These are phyloP conservation scores for Nasonia oneida DNA, from an alignment of 2,888 invertebrate genomes.

Conservation along the genomic window DNA sequence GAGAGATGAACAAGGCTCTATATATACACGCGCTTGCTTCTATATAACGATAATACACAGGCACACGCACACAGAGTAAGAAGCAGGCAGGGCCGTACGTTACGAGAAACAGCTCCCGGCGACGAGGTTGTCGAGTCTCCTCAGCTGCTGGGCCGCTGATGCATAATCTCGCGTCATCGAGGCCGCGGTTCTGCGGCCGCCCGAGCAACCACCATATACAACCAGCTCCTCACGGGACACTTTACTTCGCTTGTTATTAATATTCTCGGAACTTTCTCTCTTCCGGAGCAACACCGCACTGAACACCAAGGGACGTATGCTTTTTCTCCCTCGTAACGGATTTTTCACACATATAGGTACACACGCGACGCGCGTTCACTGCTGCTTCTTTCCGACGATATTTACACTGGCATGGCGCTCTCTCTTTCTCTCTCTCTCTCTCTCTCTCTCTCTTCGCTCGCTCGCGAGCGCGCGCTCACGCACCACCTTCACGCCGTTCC, in stretches of 20 bases:
- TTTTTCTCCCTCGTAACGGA: conserved; percentile 5
- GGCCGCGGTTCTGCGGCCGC: conserved; percentile 13
- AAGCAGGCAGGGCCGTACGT: conserved; percentile 38
- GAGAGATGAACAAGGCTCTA: conserved; percentile 23
- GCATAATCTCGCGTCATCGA: conserved; percentile 47
- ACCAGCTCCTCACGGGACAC: not conserved
- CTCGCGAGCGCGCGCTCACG: too few species aligned
- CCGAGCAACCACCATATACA: conserved; percentile 16
- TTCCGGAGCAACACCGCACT: conserved; percentile 5
- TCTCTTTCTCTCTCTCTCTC: not conserved
- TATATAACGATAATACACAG: not conserved
- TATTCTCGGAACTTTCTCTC: not conserved
- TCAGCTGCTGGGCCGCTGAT: not conserved
- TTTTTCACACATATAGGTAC: not conserved
- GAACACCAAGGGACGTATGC: not conserved
- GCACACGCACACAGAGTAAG: not conserved
- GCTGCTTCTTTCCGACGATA: not conserved
- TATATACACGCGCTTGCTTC: not conserved
- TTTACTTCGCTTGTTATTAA: not conserved
- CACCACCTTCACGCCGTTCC: not conserved
- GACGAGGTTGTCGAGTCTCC: conserved; percentile 17
- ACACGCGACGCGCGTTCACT: not conserved
- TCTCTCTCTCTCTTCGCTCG: not conserved
- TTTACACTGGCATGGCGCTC: conserved; percentile 16
- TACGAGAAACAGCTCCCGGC: conserved; percentile 48